Evolutionary conservation across 1,140 invertebrate genomes (phyloP).

Genomic region (Trichoplusia ni): DNA sequence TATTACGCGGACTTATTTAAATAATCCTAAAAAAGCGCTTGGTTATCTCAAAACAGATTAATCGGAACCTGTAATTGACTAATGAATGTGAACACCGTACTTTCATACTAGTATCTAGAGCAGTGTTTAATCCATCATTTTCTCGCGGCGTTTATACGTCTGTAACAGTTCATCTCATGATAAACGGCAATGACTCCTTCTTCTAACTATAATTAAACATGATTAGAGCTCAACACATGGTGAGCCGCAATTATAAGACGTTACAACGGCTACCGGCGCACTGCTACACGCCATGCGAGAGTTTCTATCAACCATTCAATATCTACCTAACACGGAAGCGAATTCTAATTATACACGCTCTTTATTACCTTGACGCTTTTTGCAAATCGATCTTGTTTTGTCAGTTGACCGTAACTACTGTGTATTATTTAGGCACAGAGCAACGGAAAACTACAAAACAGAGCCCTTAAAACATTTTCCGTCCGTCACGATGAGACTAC

Average conservation of each 20-base stretch:
- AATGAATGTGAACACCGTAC: slow-evolving; percentile 31
- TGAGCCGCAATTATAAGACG: slow-evolving; percentile 73
- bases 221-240: slow-evolving; percentile 79
- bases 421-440: neutral
- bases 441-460: neutral
- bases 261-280: slow-evolving; percentile 64
- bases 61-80: neutral
- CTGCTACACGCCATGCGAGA: slow-evolving; percentile 68
- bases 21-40: no score
- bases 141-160: slow-evolving; percentile 61
- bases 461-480: neutral
- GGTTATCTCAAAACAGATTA: no score
- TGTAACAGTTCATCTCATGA: slow-evolving; percentile 80
- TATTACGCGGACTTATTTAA: no score
- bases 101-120: slow-evolving; percentile 38
- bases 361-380: slow-evolving; percentile 43
- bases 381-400: slow-evolving; percentile 18
- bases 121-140: slow-evolving; percentile 54
- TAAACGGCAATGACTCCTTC: slow-evolving; percentile 76
- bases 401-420: slow-evolving; percentile 10
- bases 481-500: neutral
- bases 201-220: slow-evolving; percentile 75
- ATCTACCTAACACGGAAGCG: slow-evolving; percentile 63
- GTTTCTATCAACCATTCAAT: slow-evolving; percentile 69
- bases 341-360: slow-evolving; percentile 57